phyloP scores from a whole-genome alignment of 2,113 vertebrate species.

The Todiramphus chloris region DNA sequence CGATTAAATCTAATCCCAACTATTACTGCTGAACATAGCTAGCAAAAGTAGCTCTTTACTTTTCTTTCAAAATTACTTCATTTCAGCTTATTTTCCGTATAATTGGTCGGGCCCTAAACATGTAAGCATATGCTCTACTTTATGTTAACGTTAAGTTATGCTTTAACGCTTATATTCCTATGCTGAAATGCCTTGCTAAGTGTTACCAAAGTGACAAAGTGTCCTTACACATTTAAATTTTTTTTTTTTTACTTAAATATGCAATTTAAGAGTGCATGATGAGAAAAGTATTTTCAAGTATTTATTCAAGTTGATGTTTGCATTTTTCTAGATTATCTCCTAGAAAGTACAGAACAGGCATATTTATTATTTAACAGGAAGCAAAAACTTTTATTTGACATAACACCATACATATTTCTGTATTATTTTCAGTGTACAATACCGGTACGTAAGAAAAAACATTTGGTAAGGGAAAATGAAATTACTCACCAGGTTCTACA shows the following conservation, averaged over 20 bases:
- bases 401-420: neutral
- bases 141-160: neutral
- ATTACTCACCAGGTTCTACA: constrained; percentile 87
- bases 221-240: too few relatives aligned
- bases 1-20: neutral
- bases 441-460: neutral
- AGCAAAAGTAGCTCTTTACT: neutral
- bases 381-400: neutral
- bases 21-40: neutral
- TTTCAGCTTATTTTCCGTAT: neutral
- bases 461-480: neutral
- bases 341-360: neutral
- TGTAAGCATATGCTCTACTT: neutral
- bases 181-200: neutral
- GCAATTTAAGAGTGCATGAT: neutral
- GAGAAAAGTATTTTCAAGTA: neutral
- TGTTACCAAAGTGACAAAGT: neutral
- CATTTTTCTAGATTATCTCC: neutral
- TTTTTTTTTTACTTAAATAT: neutral
- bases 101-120: neutral
- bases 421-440: neutral
- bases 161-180: neutral
- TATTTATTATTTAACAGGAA: neutral
- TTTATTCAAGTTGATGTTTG: neutral
- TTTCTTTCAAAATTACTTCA: neutral